Percentiles rank a stretch among this genome's conserved stretches.
phyloP scores from a whole-genome alignment of 2,797 vertebrate species.

The Merluccius polli region DNA sequence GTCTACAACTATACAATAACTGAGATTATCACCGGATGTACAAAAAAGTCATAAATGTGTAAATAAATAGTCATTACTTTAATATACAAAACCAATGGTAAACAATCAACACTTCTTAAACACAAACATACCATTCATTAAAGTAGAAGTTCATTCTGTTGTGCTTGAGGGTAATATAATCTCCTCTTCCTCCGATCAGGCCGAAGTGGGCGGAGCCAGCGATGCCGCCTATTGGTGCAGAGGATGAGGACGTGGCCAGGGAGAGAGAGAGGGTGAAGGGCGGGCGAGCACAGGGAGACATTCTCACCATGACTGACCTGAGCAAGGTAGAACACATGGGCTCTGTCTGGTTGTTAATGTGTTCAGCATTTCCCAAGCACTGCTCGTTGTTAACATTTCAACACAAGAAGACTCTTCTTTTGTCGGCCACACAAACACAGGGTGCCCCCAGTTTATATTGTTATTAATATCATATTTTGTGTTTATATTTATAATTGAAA shows the following conservation, averaged over 20 bases:
- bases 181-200: constrained; percentile 50
- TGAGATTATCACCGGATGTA: no score
- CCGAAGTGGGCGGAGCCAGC: constrained; percentile 57
- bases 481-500: no score
- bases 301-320: constrained; percentile 81
- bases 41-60: no score
- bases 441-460: no score
- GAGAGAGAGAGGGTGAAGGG: constrained; percentile 76
- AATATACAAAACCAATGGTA: no score
- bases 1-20: no score
- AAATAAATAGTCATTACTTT: no score
- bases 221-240: constrained; percentile 70
- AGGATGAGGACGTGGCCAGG: constrained; percentile 81
- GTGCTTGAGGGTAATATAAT: neutral
- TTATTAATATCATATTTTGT: neutral
- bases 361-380: neutral
- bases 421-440: no score
- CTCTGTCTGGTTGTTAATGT: neutral
- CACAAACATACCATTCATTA: neutral
- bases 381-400: no score
- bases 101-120: neutral
- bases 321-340: constrained; percentile 79
- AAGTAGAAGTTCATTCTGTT: neutral
- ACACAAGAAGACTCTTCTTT: no score
- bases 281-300: constrained; percentile 61